Evolutionary conservation across 2,113 vertebrate species (phyloP).

Genomic region (Thunnus maccoyii): DNA sequence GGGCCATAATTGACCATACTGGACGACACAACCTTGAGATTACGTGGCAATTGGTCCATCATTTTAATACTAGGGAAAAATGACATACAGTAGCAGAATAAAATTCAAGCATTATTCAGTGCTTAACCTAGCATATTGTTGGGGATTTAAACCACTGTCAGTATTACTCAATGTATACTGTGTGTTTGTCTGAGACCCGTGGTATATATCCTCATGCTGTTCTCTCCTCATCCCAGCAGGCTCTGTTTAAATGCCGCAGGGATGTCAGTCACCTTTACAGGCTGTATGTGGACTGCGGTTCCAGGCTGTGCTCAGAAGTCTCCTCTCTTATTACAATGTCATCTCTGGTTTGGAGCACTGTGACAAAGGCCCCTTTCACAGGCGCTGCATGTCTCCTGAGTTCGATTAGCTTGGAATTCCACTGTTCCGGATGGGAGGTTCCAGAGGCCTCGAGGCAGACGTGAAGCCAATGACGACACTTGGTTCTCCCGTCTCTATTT

Average conservation of each 20-base stretch:
- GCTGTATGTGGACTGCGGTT: conserved; percentile 42
- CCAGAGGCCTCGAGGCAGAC: conserved; percentile 61
- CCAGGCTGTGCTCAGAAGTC: conserved; percentile 48
- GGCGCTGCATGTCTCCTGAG: conserved; percentile 69
- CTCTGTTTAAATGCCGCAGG: conserved; percentile 62
- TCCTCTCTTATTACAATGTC: conserved; percentile 76
- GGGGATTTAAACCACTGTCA: conserved; percentile 1
- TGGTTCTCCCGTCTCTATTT: conserved; percentile 8
- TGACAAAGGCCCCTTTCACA: conserved; percentile 77
- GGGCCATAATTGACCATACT: conserved; percentile 23
- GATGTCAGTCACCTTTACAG: conserved; percentile 67
- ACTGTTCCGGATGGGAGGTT: conserved; percentile 73
- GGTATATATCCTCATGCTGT: conserved; percentile 36
- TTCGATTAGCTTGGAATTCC: conserved; percentile 82
- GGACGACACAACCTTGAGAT: background rate
- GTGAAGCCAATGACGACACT: conserved; percentile 54
- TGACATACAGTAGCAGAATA: background rate
- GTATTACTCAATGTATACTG: conserved; percentile 9
- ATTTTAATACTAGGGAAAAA: background rate
- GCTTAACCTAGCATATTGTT: conserved; percentile 15
- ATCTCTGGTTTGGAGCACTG: conserved; percentile 67
- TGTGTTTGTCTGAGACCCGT: conserved; percentile 16
- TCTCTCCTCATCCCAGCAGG: conserved; percentile 42
- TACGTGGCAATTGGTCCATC: background rate
- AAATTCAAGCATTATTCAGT: conserved; percentile 19